Percentiles rank a stretch among this genome's conserved stretches.
Conservation (phyloP, 1,140 invertebrate species). For the Araneus ventricosus region DNA sequence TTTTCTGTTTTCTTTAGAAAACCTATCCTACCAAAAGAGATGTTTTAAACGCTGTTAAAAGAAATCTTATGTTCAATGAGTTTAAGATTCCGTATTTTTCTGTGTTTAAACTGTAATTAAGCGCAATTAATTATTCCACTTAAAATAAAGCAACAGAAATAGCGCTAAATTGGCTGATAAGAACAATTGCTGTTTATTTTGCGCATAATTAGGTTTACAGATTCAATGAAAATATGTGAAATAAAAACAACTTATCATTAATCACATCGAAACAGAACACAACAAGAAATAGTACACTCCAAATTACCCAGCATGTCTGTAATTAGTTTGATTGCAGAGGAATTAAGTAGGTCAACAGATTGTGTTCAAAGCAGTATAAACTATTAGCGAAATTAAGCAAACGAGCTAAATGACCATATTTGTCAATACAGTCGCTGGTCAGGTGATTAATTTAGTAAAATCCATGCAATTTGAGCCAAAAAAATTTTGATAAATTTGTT, state of each 20-base stretch:
- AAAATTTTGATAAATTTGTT: not conserved
- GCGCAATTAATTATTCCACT: slow-evolving; percentile 31
- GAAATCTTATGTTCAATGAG: not conserved
- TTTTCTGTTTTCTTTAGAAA: not conserved
- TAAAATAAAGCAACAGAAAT: slow-evolving; percentile 22
- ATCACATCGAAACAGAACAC: not conserved
- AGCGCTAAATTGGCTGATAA: not conserved
- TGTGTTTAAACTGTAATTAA: slow-evolving; percentile 7
- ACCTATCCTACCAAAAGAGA: not conserved
- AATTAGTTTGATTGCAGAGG: slow-evolving; percentile 24
- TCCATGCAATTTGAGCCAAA: not conserved
- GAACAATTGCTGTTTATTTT: slow-evolving; percentile 24
- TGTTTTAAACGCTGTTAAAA: not conserved
- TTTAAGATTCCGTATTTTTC: not conserved
- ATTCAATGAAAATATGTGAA: not conserved
- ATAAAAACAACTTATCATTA: slow-evolving; percentile 12
- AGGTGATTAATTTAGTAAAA: not conserved
- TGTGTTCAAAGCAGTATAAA: not conserved
- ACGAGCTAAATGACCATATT: not conserved
- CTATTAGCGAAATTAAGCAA: not conserved
- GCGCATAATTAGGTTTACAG: slow-evolving; percentile 1
- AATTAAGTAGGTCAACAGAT: slow-evolving; percentile 35
- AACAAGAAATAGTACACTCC: not conserved
- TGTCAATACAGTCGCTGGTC: not conserved
- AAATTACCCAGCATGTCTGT: not conserved